Percentiles rank a stretch among this genome's conserved stretches.
These are phyloP conservation scores for Canis aureus DNA, from an alignment of 2,113 vertebrate genomes.

Conservation along the genomic window DNA sequence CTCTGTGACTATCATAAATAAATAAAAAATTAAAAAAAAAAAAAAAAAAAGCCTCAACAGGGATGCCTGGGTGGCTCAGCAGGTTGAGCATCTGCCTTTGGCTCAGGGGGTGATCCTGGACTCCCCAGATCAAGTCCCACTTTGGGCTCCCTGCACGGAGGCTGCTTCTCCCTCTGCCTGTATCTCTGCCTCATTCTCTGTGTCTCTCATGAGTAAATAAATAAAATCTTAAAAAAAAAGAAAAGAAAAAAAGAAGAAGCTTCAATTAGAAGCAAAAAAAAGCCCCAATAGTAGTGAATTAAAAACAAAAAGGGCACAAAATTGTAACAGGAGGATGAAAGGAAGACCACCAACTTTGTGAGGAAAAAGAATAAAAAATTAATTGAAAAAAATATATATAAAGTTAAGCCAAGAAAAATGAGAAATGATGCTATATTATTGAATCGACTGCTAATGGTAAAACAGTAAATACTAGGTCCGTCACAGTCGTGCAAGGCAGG, in stretches of 20 bases:
- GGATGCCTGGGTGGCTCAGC: too few relatives aligned
- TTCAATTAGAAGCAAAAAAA: neutral
- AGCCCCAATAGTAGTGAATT: neutral
- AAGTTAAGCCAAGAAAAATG: neutral
- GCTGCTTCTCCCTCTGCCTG: too few relatives aligned
- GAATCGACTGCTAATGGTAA: constrained; percentile 3
- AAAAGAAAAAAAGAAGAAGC: too few relatives aligned
- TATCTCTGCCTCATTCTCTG: too few relatives aligned
- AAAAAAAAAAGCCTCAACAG: neutral
- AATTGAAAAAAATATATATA: neutral
- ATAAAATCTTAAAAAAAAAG: too few relatives aligned
- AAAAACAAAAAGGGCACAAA: constrained; percentile 54
- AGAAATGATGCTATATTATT: neutral
- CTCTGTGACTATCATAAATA: too few relatives aligned
- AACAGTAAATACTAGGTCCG: neutral
- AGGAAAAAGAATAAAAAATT: constrained; percentile 42
- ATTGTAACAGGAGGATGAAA: neutral
- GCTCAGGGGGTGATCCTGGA: too few relatives aligned
- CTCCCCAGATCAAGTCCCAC: too few relatives aligned
- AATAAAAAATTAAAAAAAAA: too few relatives aligned
- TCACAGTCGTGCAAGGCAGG: neutral
- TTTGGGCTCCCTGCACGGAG: too few relatives aligned
- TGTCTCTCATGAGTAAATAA: too few relatives aligned
- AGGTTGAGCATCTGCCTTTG: too few relatives aligned
- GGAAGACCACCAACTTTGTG: neutral